Conservation (phyloP, 2,797 vertebrate genomes). For the Cynodonichthys magdalenae region DNA sequence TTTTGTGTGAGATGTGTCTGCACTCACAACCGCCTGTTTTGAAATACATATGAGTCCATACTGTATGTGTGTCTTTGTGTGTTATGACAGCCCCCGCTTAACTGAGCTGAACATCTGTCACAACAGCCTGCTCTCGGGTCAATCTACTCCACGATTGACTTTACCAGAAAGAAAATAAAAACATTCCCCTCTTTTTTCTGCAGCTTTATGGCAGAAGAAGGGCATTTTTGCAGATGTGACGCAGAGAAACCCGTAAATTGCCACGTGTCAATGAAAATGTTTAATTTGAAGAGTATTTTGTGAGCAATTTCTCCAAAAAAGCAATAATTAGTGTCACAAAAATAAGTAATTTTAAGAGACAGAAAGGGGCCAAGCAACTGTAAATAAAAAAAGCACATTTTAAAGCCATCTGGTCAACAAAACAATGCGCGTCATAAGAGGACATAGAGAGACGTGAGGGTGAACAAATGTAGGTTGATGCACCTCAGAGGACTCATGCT, state of each 20-base stretch:
- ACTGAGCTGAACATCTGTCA: slow-evolving; percentile 69
- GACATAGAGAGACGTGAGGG: slow-evolving; percentile 13
- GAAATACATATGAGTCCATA: slow-evolving; percentile 33
- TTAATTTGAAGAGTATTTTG: slow-evolving; percentile 22
- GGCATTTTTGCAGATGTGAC: slow-evolving; percentile 24
- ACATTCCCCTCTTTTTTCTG: slow-evolving; percentile 21
- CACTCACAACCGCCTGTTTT: slow-evolving; percentile 19
- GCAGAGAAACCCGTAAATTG: slow-evolving; percentile 6
- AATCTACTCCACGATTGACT: slow-evolving; percentile 21
- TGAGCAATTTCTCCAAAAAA: slow-evolving; percentile 5
- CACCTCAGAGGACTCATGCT: slow-evolving; percentile 71
- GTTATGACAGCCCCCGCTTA: slow-evolving; percentile 61
- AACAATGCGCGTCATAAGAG: neutral
- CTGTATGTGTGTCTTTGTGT: slow-evolving; percentile 37
- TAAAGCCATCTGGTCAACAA: slow-evolving; percentile 17
- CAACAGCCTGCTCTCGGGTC: slow-evolving; percentile 58
- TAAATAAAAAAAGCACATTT: slow-evolving; percentile 19
- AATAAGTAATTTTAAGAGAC: slow-evolving; percentile 4
- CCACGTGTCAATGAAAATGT: slow-evolving; percentile 17
- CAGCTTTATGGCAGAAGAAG: slow-evolving; percentile 11
- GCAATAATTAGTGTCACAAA: slow-evolving; percentile 1
- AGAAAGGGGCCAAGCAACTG: slow-evolving; percentile 19
- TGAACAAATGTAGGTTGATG: slow-evolving; percentile 66
- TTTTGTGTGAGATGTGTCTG: slow-evolving; percentile 14
- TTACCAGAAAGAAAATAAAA: slow-evolving; percentile 47